Evolutionary conservation across 2,888 invertebrate genomes (phyloP), one percentile per base, ranked within the genome.

Genomic region (Synanthedon andrenaeformis): DNA sequence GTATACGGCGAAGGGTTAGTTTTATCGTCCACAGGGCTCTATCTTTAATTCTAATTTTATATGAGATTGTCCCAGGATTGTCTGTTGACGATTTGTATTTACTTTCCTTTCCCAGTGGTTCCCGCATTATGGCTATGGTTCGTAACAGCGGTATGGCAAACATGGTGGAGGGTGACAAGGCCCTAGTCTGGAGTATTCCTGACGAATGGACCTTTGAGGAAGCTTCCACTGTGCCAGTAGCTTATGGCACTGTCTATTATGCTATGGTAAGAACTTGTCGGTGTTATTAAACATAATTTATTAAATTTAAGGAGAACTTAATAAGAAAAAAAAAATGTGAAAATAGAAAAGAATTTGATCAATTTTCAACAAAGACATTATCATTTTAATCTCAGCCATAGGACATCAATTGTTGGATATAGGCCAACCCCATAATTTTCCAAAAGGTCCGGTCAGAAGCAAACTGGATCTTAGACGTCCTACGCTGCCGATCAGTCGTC

Each of bases 161-260:
- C 56, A 72, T 90, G 57, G 90, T 91, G 0, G 82, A 87, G 56
- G 90, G 88, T 4, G 90, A 92, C 66, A 76, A 69, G 17, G 76
- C 84, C 3, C 79, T 91, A 23, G 66, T 78, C 19, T 95, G 94
- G 94, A 76, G 89, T 45, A 82, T 95, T 6, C 95, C 95, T 3
- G 89, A 92, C 3, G 76, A 87, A 5, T 95, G 94, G 94, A 89
- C 87, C 17, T 79, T 94, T 49, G 90, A 92, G 62, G 93, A 95
- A 61, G 95, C 93, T 0, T 92, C 93, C 3, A 92, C 93, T 0
- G 89, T 95, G 0, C 95, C 95, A 0, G 92, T 94, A n/a, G 94
- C 94, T 0, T 95, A 94, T 66, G 89, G 89, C 56, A 91, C 93
- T 0, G 90, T 90, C 0, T 91, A 90, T 59, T 90, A 89, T 57